phyloP scores from a whole-genome alignment of 1,140 invertebrate genomes.

The Oreohelix idahoensis region DNA sequence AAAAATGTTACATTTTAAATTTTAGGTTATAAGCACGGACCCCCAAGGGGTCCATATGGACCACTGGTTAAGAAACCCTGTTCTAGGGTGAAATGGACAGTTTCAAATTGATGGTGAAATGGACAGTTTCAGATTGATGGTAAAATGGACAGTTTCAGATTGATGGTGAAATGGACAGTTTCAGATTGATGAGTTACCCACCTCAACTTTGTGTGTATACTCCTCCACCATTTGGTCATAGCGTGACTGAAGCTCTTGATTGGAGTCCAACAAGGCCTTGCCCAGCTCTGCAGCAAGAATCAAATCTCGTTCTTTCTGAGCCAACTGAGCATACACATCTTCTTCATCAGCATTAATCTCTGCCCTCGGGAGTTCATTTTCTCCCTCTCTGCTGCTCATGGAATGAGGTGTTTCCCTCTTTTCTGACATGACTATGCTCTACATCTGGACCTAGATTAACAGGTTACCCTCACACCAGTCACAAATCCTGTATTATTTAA shows the following conservation, averaged over 20 bases:
- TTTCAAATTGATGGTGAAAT: no score
- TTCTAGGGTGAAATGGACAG: no score
- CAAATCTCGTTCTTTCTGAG: conserved; percentile 93
- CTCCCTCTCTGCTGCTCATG: conserved; percentile 73
- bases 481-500: not conserved
- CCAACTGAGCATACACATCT: conserved; percentile 79
- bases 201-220: conserved; percentile 93
- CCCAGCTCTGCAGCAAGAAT: conserved; percentile 94
- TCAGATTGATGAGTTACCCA: conserved; percentile 78
- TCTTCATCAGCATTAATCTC: conserved; percentile 83
- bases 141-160: no score
- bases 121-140: no score
- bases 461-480: not conserved
- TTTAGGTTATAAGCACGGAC: no score
- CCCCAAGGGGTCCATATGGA: no score
- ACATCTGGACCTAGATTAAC: not conserved
- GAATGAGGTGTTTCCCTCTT: conserved; percentile 71
- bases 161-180: no score
- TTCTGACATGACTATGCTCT: conserved; percentile 2
- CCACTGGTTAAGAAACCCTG: no score
- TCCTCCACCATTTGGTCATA: conserved; percentile 90
- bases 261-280: conserved; percentile 93
- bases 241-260: conserved; percentile 86
- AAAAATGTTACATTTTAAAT: no score
- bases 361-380: conserved; percentile 86